Evolutionary conservation across 2,797 vertebrate species (phyloP).

Genomic region (Euthynnus affinis): DNA sequence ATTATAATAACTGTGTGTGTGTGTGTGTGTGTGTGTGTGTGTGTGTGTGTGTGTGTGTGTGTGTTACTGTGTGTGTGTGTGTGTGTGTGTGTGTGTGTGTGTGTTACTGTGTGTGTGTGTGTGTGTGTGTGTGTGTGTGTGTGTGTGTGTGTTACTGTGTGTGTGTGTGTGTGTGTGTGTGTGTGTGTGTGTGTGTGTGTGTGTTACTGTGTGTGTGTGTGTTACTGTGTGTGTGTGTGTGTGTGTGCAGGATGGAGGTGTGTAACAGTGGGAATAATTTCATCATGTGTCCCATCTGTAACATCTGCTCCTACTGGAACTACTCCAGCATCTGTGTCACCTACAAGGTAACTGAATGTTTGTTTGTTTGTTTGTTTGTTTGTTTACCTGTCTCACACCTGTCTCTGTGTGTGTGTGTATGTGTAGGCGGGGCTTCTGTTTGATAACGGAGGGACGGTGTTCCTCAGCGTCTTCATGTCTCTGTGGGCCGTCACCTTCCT

Average conservation of each 20-base stretch:
- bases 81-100: conserved; percentile 7
- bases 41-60: background rate
- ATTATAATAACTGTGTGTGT: background rate
- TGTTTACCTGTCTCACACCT: background rate
- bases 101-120: background rate
- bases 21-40: background rate
- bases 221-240: background rate
- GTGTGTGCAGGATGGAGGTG: conserved; percentile 3
- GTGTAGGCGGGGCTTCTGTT: conserved; percentile 85
- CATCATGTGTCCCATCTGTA: conserved; percentile 87
- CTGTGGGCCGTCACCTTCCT: conserved; percentile 89
- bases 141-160: background rate
- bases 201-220: background rate
- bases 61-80: conserved; percentile 3
- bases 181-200: background rate
- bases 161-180: background rate
- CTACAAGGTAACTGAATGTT: conserved; percentile 82
- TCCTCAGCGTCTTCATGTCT: conserved; percentile 90
- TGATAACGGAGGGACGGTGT: conserved; percentile 87
- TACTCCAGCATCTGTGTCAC: conserved; percentile 84
- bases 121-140: background rate
- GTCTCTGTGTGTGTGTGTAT: background rate
- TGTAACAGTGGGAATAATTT: conserved; percentile 74
- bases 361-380: background rate
- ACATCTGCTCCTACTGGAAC: conserved; percentile 86